Evolutionary conservation across 2,113 vertebrate species (phyloP).

Genomic region (Laterallus jamaicensis): DNA sequence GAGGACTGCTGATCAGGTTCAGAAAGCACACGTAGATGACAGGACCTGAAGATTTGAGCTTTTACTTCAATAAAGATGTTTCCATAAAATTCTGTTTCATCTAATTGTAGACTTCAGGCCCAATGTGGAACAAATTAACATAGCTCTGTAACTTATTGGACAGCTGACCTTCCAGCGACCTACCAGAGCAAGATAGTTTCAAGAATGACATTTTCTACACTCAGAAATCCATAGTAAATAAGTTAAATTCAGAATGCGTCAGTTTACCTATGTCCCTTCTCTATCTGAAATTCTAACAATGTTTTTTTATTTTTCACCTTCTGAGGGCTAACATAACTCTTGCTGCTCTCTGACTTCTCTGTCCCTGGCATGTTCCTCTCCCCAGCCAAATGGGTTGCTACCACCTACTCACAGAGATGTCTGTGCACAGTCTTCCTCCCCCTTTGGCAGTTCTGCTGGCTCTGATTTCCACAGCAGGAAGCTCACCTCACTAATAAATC

Average conservation of each 20-base stretch:
- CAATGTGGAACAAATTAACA: constrained; percentile 47
- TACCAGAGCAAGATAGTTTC: not conserved
- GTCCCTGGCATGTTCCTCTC: not conserved
- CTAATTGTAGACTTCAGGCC: not conserved
- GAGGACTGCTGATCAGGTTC: not conserved
- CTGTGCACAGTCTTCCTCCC: not conserved
- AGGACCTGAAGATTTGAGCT: not conserved
- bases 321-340: not conserved
- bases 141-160: not conserved
- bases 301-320: not conserved
- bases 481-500: constrained; percentile 30
- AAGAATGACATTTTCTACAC: not conserved
- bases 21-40: not conserved
- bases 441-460: not conserved
- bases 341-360: not conserved
- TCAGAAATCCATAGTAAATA: not conserved
- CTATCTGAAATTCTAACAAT: not conserved
- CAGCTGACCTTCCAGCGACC: constrained; percentile 30
- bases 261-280: not conserved
- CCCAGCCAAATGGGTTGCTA: not conserved
- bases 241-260: not conserved
- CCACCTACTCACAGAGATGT: not conserved
- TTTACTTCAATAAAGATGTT: not conserved
- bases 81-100: not conserved
- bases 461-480: constrained; percentile 26